A percentile compares a stretch with the other conserved stretches of the same genome.
These are phyloP conservation scores for Siniperca knerii DNA, from an alignment of 2,113 vertebrate species.

Conservation along the genomic window DNA sequence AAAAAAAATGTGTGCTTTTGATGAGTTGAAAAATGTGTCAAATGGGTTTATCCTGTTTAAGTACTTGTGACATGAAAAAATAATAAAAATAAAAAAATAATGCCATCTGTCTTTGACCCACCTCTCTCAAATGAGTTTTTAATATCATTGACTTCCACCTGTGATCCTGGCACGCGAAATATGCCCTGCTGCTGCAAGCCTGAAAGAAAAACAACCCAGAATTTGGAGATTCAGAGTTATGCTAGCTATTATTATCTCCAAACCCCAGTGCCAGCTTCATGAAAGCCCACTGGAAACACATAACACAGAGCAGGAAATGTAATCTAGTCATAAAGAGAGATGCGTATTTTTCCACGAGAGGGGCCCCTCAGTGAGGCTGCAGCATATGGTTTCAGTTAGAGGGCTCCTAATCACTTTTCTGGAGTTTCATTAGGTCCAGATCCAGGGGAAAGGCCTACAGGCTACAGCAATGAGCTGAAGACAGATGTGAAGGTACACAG, in stretches of 20 bases:
- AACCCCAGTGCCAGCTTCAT: slow-evolving; percentile 50
- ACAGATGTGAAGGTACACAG: slow-evolving; percentile 77
- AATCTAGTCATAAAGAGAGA: slow-evolving; percentile 74
- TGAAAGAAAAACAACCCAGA: slow-evolving; percentile 75
- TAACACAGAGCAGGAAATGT: slow-evolving; percentile 76
- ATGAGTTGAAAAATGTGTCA: neutral
- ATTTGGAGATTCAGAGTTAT: slow-evolving; percentile 22
- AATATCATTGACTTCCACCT: slow-evolving; percentile 99
- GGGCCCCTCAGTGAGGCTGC: slow-evolving; percentile 64
- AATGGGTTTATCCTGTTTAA: neutral
- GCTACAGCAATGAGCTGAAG: slow-evolving; percentile 70
- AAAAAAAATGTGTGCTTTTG: neutral
- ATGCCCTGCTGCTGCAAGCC: slow-evolving; percentile 98
- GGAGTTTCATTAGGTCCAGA: slow-evolving; percentile 83
- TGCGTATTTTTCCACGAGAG: slow-evolving; percentile 64
- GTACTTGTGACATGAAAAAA: neutral
- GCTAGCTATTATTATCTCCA: slow-evolving; percentile 42
- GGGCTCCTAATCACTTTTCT: slow-evolving; percentile 80
- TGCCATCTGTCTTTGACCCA: slow-evolving; percentile 70
- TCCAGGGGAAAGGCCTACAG: slow-evolving; percentile 68
- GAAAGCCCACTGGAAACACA: slow-evolving; percentile 68
- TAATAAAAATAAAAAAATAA: neutral
- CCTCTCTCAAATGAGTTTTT: slow-evolving; percentile 99
- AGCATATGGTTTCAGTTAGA: slow-evolving; percentile 81
- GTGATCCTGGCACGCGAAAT: slow-evolving; percentile 97